These are phyloP conservation scores for Caenorhabditis sp. DNA, from an alignment of 2,888 invertebrate genomes.

Conservation along the genomic window DNA sequence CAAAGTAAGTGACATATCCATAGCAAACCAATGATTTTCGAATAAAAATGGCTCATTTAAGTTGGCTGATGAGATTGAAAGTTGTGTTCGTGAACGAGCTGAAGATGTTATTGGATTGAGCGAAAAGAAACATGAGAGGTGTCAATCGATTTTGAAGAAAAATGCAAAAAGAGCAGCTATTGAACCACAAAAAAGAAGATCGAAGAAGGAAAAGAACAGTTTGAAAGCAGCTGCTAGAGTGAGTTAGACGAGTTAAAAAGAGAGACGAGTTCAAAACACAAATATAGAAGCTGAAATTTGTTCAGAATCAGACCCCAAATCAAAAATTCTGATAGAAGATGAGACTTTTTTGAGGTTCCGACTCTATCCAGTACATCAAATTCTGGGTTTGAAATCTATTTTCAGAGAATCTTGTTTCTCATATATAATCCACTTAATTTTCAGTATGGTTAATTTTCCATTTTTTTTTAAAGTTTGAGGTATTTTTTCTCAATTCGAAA, in stretches of 20 bases:
- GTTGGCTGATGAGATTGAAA: conserved; percentile 35
- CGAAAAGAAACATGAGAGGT: conserved; percentile 40
- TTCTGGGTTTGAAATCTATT: no score
- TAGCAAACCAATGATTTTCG: not conserved
- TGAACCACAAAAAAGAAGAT: conserved; percentile 38
- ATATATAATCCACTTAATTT: no score
- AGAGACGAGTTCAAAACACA: no score
- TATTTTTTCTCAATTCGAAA: no score
- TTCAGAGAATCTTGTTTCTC: no score
- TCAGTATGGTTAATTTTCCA: no score
- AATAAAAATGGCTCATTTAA: conserved; percentile 11
- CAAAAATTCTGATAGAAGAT: no score
- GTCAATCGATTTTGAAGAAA: conserved; percentile 38
- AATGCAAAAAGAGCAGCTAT: conserved; percentile 37
- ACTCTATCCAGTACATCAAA: no score
- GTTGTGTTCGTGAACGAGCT: conserved; percentile 30
- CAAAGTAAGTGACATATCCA: conserved; percentile 8
- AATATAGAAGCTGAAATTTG: no score
- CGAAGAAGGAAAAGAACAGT: conserved; percentile 42
- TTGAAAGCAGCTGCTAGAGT: conserved; percentile 40
- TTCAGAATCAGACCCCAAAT: no score
- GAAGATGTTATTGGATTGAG: conserved; percentile 20
- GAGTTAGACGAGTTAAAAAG: not conserved
- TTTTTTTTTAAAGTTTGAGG: no score
- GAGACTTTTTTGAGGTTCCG: no score